phyloP scores from a whole-genome alignment of 2,113 vertebrate genomes.

The Saimiri boliviensis region DNA sequence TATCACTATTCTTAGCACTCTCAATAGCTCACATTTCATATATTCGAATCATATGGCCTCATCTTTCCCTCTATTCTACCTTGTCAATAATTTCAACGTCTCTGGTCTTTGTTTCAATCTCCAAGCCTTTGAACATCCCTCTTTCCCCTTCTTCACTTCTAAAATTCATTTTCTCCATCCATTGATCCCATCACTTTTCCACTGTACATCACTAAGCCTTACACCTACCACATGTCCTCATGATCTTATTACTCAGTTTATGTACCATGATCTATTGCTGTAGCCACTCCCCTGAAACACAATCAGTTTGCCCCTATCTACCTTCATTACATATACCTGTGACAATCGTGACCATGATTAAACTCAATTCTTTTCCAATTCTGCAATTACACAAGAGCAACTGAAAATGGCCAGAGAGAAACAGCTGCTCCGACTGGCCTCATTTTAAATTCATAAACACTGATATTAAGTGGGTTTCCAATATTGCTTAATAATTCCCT shows the following conservation, averaged over 20 bases:
- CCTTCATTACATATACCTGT: not conserved
- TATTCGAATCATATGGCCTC: not conserved
- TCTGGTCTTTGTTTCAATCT: not conserved
- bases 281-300: not conserved
- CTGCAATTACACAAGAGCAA: not conserved
- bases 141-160: not conserved
- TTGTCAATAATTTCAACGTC: not conserved
- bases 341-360: not conserved
- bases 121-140: not conserved
- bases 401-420: not conserved
- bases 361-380: not conserved
- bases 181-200: not conserved
- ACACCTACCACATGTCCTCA: not conserved
- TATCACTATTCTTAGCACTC: not conserved
- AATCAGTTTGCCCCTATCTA: not conserved
- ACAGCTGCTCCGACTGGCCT: not conserved
- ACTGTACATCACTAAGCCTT: not conserved
- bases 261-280: not conserved
- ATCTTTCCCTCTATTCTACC: not conserved
- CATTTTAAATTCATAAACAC: not conserved
- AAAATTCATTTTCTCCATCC: not conserved
- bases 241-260: not conserved
- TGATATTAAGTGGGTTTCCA: not conserved
- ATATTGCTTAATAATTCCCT: not conserved
- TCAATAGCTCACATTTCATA: not conserved